Evolutionary conservation across 1,140 invertebrate genomes (phyloP), one percentile per base, ranked within the genome.

Genomic region (Acromyrmex echinatior): DNA sequence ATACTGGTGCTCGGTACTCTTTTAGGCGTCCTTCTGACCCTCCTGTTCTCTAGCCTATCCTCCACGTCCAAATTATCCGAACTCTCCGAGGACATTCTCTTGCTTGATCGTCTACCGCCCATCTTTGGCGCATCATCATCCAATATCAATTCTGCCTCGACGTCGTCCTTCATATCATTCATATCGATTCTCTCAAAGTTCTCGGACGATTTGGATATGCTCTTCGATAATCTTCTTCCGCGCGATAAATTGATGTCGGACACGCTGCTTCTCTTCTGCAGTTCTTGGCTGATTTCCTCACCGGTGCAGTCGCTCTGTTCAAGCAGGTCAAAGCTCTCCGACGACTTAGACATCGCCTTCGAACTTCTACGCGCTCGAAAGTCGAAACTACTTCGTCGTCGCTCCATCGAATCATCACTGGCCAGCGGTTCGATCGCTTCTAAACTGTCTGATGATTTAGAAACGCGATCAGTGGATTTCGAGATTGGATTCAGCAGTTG

Each of bases 261-360:
- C 0, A 91, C 53, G 76, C 95, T 95, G 79, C 92, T 93, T 39
- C 93, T 79, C 51, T 95, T 95, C n/a, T 92, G 88, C 12, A 93
- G 10, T 4, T 94, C 93, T 12, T 89, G 80, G 3, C 80, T 39
- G 70, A 74, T n/a, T 2, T 87, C 92, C 2, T 84, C 66, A 0
- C 6, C 56, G 0, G 10, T 51, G 51, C 68, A 71, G 35, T 74
- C 25, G 35, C 28, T 84, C n/a, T 82, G 80, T 21, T 94, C 93
- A 1, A 92, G 82, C 3, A 90, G 7, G 0, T 95, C 94, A 73
- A 95, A 95, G 70, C 88, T 95, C 56, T 95, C 95, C 18, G 94
- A 93, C 0, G 95, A 95, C 56, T 95, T 95, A 0, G 94, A 95
- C 35, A 95, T 95, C 7, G 91, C 71, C 63, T 93, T 95, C 0